These are phyloP conservation scores for Phalangium opilio DNA, from an alignment of 2,888 invertebrate species.

Conservation along the genomic window DNA sequence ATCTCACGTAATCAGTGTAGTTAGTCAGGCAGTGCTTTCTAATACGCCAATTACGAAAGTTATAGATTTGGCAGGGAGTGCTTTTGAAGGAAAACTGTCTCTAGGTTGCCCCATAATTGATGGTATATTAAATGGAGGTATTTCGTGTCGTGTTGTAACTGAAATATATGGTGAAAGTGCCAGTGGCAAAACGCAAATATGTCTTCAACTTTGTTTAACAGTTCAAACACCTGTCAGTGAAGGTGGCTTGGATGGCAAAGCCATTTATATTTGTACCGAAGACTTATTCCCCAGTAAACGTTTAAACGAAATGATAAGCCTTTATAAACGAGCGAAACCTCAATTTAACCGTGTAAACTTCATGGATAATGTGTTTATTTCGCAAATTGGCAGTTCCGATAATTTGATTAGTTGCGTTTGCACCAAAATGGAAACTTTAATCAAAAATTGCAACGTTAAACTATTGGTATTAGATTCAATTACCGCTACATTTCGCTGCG, in stretches of 20 bases:
- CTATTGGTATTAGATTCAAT: slow-evolving; percentile 57
- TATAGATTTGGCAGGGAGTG: no score
- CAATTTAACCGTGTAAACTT: neutral
- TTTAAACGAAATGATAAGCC: slow-evolving; percentile 37
- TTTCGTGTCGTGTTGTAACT: slow-evolving; percentile 49
- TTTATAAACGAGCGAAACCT: neutral
- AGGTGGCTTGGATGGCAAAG: slow-evolving; percentile 37
- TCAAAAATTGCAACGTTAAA: slow-evolving; percentile 34
- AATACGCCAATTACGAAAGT: no score
- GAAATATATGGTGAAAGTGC: slow-evolving; percentile 68
- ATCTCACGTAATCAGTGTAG: no score
- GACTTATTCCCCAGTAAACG: slow-evolving; percentile 55
- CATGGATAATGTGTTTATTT: slow-evolving; percentile 45
- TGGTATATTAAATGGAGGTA: slow-evolving; percentile 46
- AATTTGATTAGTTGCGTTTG: no score
- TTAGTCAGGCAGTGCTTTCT: no score
- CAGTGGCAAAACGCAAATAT: slow-evolving; percentile 64
- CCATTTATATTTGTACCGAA: slow-evolving; percentile 62
- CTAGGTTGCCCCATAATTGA: slow-evolving; percentile 46
- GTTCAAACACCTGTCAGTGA: slow-evolving; percentile 41
- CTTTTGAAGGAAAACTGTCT: slow-evolving; percentile 23
- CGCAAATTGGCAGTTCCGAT: slow-evolving; percentile 42
- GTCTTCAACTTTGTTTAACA: slow-evolving; percentile 49
- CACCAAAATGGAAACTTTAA: no score
- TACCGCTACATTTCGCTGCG: slow-evolving; percentile 49